Evolutionary conservation across 2,888 invertebrate genomes (phyloP).

Genomic region (Orchestes rusci): DNA sequence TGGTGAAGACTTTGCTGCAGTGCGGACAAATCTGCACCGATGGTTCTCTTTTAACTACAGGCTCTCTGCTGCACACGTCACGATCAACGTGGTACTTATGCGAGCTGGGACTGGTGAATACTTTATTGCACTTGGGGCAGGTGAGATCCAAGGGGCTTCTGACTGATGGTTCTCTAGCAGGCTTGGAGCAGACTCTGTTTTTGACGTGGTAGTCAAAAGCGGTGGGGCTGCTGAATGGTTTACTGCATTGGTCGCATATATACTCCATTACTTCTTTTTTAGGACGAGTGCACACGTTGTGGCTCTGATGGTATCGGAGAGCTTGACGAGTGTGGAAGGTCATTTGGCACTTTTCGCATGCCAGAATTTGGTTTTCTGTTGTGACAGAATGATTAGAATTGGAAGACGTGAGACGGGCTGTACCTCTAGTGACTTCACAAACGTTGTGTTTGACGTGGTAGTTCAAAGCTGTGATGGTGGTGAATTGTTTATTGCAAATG

Average conservation of each 20-base stretch:
- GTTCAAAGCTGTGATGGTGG: slow-evolving; percentile 13
- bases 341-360: too few species aligned
- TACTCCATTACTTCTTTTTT: slow-evolving; percentile 8
- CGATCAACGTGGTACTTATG: slow-evolving; percentile 14
- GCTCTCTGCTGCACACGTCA: slow-evolving; percentile 20
- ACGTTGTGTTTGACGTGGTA: slow-evolving; percentile 15
- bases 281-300: slow-evolving; percentile 10
- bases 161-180: slow-evolving; percentile 3
- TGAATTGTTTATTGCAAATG: slow-evolving; percentile 16
- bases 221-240: slow-evolving; percentile 6
- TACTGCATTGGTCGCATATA: slow-evolving; percentile 10
- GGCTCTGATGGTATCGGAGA: slow-evolving; percentile 10
- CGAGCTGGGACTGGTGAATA: slow-evolving; percentile 17
- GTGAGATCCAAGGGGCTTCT: too few species aligned
- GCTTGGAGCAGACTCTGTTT: slow-evolving; percentile 13
- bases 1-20: too few species aligned
- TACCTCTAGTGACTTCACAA: slow-evolving; percentile 8
- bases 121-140: slow-evolving; percentile 15
- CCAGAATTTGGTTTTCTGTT: too few species aligned
- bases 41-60: too few species aligned
- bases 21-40: too few species aligned
- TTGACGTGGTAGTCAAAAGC: slow-evolving; percentile 12
- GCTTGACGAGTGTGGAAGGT: too few species aligned
- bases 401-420: too few species aligned
- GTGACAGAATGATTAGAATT: slow-evolving; percentile 11